phyloP scores from a whole-genome alignment of 2,797 vertebrate species.

The Gallinago solitaria region DNA sequence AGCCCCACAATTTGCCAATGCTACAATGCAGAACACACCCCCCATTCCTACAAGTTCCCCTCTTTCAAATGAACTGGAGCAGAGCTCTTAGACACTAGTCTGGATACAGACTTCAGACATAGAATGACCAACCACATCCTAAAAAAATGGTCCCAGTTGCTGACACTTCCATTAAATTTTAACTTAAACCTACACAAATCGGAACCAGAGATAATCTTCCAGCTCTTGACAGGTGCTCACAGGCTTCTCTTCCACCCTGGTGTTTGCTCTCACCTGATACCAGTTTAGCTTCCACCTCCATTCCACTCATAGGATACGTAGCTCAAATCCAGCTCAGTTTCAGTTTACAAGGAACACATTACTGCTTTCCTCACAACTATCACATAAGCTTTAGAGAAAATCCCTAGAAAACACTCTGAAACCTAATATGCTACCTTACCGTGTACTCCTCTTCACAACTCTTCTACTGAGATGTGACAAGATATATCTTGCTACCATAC shows the following conservation, averaged over 20 bases:
- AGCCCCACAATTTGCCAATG: background rate
- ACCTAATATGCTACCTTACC: background rate
- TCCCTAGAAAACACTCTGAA: background rate
- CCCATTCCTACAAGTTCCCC: background rate
- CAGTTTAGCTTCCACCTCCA: background rate
- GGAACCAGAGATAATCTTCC: background rate
- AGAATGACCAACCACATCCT: background rate
- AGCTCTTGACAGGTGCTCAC: background rate
- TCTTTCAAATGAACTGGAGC: background rate
- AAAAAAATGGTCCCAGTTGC: background rate
- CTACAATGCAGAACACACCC: background rate
- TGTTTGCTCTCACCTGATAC: background rate
- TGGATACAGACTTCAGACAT: background rate
- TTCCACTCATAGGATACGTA: background rate
- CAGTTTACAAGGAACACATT: background rate
- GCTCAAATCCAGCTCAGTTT: background rate
- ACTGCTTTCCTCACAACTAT: background rate
- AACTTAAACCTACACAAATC: background rate
- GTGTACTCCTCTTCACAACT: background rate
- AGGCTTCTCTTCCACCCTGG: background rate
- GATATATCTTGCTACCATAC: background rate
- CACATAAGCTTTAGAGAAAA: background rate
- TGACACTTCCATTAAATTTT: background rate
- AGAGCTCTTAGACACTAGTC: background rate
- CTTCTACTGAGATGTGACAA: background rate